phyloP scores from a whole-genome alignment of 2,113 vertebrate species.

The Manacus vitellinus region DNA sequence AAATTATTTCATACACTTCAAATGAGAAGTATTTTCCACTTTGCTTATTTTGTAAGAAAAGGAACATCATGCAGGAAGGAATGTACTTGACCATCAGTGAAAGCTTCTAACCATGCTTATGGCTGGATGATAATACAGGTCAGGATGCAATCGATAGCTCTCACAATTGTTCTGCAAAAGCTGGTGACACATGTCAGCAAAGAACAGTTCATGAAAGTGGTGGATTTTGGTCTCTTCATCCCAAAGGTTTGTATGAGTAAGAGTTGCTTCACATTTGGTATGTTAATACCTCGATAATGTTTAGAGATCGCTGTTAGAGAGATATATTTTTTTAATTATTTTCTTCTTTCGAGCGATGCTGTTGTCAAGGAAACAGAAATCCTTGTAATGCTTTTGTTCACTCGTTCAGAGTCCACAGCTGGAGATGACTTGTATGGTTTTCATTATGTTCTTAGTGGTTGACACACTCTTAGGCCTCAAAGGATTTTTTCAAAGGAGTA shows the following conservation, averaged over 20 bases:
- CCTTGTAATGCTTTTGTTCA: conserved; percentile 60
- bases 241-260: not conserved
- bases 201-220: not conserved
- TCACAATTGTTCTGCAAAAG: not conserved
- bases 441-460: conserved; percentile 45
- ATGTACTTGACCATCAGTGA: not conserved
- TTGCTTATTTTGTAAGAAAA: not conserved
- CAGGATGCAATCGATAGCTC: not conserved
- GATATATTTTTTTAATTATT: conserved; percentile 70
- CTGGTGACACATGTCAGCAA: not conserved
- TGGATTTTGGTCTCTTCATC: not conserved
- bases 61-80: not conserved
- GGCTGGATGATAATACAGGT: not conserved
- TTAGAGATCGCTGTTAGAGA: conserved; percentile 15
- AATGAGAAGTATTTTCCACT: not conserved
- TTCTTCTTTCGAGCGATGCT: conserved; percentile 69
- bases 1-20: not conserved
- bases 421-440: conserved; percentile 54
- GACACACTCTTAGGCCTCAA: conserved; percentile 40
- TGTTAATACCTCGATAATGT: not conserved
- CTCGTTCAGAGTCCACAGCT: conserved; percentile 39
- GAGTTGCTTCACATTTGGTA: not conserved
- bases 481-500: conserved; percentile 44
- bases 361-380: conserved; percentile 79
- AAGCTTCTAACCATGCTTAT: not conserved